Conservation (phyloP, 2,113 vertebrate genomes). For the Lamprologus speciosus region DNA sequence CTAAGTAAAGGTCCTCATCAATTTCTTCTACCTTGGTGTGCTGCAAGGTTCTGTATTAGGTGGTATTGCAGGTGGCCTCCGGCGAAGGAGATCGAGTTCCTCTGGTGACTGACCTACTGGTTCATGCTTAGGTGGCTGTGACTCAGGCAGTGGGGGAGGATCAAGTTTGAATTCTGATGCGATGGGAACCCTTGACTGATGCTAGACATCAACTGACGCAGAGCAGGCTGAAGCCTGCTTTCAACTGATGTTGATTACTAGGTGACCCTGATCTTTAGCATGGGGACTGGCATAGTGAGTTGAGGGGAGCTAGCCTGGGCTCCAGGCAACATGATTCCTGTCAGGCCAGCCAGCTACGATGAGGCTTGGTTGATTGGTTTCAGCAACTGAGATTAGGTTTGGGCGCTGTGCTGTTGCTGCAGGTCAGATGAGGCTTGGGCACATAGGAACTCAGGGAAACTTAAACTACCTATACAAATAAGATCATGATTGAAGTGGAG, state of each 20-base stretch:
- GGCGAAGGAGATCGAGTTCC: neutral
- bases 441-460: neutral
- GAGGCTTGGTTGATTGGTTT: neutral
- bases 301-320: neutral
- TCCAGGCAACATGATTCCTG: neutral
- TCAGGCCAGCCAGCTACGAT: neutral
- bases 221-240: neutral
- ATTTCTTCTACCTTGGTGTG: neutral
- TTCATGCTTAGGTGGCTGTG: neutral
- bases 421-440: neutral
- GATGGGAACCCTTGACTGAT: neutral
- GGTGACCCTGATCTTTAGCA: neutral
- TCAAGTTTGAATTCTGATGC: neutral
- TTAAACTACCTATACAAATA: neutral
- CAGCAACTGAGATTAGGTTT: neutral
- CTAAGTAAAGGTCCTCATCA: neutral
- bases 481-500: neutral
- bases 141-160: neutral
- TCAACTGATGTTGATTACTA: neutral
- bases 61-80: neutral
- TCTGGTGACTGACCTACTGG: neutral
- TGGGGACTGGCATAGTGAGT: neutral
- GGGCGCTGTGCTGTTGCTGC: neutral
- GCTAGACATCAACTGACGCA: neutral
- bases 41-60: neutral